Evolutionary conservation across 1,140 invertebrate genomes (phyloP), one percentile per base, ranked within the genome.

Genomic region (Drosophila eugracilis): DNA sequence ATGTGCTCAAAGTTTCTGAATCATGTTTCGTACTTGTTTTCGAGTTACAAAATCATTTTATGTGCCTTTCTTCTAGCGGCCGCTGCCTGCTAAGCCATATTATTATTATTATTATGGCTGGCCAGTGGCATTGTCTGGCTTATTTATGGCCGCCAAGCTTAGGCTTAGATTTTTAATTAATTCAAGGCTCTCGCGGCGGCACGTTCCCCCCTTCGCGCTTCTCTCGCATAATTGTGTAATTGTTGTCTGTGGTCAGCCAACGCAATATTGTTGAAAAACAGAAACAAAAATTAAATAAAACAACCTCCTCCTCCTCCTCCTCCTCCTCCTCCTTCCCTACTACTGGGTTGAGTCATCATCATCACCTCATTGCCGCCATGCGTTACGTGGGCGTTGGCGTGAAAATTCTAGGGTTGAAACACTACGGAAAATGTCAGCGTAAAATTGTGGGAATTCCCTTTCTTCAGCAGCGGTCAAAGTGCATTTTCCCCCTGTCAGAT

Each of bases 81-180:
- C 15, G 7, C 3, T 12, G 9, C 28, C 7, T 44, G 55, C 42
- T 60, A 54, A 84, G 60, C 72, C 69, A 55, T 74, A 74, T 76
- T 73, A 62, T 83, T 69, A 36, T 48, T 52, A 75, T 53, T 69
- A 75, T 77, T 73, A 62, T 84, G 58, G 42, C 42, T 57, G 37
- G 36, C 28, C 36, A 55, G 45, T 76, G 65, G 49, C 49, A 75
- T 75, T 63, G 72, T 73, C 76, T 73, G 41, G 72, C 78, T 73
- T 86, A 86, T 85, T 85, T 85, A 86, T 85, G 76, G 65, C 45
- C 76, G 60, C 45, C 70, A 66, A 78, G 63, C 67, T 81, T 88
- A 88, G 83, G 81, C 81, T 88, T 85, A 81, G 78, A 85, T 85
- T 85, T 88, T 81, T 88, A 85, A 85, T 85, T 81, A 85, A 85